Evolutionary conservation across 2,113 vertebrate genomes (phyloP).

Genomic region (Nansenia antarctica): DNA sequence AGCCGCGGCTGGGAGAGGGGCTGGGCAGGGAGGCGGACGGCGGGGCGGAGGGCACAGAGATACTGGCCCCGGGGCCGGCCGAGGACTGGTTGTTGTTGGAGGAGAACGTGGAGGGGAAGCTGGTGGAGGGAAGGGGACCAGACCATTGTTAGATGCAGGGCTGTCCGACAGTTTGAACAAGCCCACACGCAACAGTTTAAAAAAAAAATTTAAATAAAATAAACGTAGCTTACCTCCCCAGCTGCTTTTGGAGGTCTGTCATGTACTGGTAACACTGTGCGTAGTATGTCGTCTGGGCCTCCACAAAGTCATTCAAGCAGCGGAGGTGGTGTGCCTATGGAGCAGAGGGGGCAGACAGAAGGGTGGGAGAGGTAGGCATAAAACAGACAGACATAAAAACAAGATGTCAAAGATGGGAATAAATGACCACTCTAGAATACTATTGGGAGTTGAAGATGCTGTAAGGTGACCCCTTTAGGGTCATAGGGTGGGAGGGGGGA

Average conservation of each 20-base stretch:
- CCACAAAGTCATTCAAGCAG: slow-evolving; percentile 96
- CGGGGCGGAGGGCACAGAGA: slow-evolving; percentile 79
- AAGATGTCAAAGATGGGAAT: too few species aligned
- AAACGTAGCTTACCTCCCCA: slow-evolving; percentile 84
- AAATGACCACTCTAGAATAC: too few species aligned
- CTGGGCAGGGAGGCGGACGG: slow-evolving; percentile 81
- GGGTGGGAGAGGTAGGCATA: neutral
- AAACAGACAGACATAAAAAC: too few species aligned
- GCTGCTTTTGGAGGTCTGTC: slow-evolving; percentile 97
- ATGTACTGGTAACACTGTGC: slow-evolving; percentile 98
- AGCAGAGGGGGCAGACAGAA: neutral
- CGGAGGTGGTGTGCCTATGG: slow-evolving; percentile 93
- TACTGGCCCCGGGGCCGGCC: slow-evolving; percentile 71
- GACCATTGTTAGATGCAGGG: neutral
- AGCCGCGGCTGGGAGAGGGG: slow-evolving; percentile 70
- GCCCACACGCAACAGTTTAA: neutral
- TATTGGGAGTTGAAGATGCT: too few species aligned
- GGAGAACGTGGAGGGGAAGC: slow-evolving; percentile 91
- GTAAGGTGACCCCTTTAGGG: neutral
- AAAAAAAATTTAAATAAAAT: neutral
- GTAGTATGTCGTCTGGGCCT: slow-evolving; percentile 96
- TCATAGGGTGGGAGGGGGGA: neutral
- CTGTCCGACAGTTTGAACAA: neutral
- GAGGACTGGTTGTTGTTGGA: slow-evolving; percentile 94
- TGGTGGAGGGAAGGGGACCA: slow-evolving; percentile 49